Base-by-base conservation (phyloP, 2,797 vertebrate genomes). In the Sebastes dallii region DNA sequence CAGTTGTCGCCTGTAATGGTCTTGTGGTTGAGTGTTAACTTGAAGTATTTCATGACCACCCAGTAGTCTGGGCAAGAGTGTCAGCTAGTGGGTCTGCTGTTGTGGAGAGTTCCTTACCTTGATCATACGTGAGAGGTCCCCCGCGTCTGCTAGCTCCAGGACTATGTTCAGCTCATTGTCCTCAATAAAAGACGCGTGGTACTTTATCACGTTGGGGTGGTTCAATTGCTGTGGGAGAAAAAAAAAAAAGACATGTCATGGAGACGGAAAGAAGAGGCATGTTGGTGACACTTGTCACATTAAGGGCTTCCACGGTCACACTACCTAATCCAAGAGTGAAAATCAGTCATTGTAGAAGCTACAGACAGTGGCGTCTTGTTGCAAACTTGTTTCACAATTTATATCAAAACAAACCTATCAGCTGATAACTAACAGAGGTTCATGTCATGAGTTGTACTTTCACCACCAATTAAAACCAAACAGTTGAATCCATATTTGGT, bases 181-280 rank as follows among this genome's bases (percentile, higher is more conserved):
- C 94, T 99, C 98, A 89, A 99, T 99, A 94, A 99, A 99, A 62
- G 98, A 99, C 32, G 97, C 98, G 58, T 98, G 98, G 87, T 99
- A 99, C 94, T 99, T 99, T 93, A 99, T 99, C 88, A 99, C 98
- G 93, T 99, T 99, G 84, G 98, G 97, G 88, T 99, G 98, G 92
- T 99, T 99, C 94, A 99, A 89, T 98, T 99, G 98, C 98, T 99
- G 95, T 82, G 58, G 65, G 59, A 67, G 36, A 39, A 54, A 58
- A 72, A 83, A 39, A 83, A 34, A 78, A 25, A 70, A 32, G 32
- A 16, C 6, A 64, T 76, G 81, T 77, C 32, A 90, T 3, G 36
- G 55, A 82, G 11, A 65, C 4, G 58, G 14, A 80, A 29, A 79
- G 58, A 34, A 80, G 64, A 55, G 75, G 85, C 66, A 79, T 79